phyloP scores from a whole-genome alignment of 2,113 vertebrate genomes.

The Podarcis raffonei region DNA sequence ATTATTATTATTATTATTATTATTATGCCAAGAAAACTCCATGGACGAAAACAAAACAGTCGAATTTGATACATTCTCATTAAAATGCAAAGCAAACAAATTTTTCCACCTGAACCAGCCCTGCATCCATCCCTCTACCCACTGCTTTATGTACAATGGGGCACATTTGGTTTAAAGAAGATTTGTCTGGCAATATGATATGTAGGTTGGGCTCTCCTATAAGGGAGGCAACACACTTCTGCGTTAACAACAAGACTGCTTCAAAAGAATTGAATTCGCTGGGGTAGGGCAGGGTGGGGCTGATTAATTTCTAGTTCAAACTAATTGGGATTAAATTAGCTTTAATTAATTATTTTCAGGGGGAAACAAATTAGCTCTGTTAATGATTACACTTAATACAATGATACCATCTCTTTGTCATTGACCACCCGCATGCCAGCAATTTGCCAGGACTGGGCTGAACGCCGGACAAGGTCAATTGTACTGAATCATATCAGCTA shows the following conservation, averaged over 20 bases:
- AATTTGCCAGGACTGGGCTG: not conserved
- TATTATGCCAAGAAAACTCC: too few species aligned
- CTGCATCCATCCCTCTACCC: not conserved
- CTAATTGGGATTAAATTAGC: not conserved
- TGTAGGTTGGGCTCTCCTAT: not conserved
- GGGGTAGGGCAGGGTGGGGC: too few species aligned
- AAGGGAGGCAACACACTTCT: not conserved
- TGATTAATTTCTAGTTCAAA: too few species aligned
- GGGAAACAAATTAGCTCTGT: not conserved
- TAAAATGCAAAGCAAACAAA: too few species aligned
- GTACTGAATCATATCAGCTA: not conserved
- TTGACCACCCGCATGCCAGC: not conserved
- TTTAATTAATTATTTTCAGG: not conserved
- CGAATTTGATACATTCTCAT: too few species aligned
- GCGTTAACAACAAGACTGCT: not conserved
- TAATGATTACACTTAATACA: not conserved
- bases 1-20: too few species aligned
- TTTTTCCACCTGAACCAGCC: too few species aligned
- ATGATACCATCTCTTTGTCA: not conserved
- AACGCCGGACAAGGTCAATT: not conserved
- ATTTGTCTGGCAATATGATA: not conserved
- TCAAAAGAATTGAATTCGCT: not conserved
- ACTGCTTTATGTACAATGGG: not conserved
- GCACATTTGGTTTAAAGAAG: not conserved
- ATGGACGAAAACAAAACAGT: too few species aligned